Evolutionary conservation across 2,113 vertebrate species (phyloP), one percentile per base, ranked within the genome.

Genomic region (Phrynosoma blainvillii): DNA sequence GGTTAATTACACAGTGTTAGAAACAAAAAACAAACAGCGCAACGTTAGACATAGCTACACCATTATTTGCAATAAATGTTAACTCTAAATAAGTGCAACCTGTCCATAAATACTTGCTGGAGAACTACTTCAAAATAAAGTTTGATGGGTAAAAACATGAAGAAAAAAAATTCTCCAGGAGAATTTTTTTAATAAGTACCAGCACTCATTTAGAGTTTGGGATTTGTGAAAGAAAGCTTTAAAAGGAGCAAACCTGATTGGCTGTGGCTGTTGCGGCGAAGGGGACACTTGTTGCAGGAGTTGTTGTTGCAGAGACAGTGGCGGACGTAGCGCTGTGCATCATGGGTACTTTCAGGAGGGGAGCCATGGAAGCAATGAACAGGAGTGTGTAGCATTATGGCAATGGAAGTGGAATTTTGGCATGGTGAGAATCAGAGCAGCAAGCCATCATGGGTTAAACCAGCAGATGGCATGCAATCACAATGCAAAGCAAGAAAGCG

Each of bases 191-290:
- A 92, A 95, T 92, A 95, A 95, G 95, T 96, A 96, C 97, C 96
- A 97, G 98, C 93, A 98, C 98, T 99, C 98, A 98, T 99, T 99
- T 98, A 98, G 98, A 99, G 98, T 98, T 99, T 93, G 97, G 98
- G 98, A 97, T 97, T 97, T 96, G 98, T 99, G 98, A 99, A 98
- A 99, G 98, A 99, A 98, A 99, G 98, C 98, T 98, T 98, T 99
- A 98, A 99, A 99, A 99, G 98, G 98, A 98, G 98, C 99, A 99
- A 99, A 99, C 99, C 99, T 99, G 99, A 99, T 99, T 99, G 98
- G 98, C 98, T 98, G 98, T 97, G 98, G 98, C 98, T 98, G 98
- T 96, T 98, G 98, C 98, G 98, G 99, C 99, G 98, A 99, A 99
- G 98, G 98, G 98, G 97, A 98, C 98, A 98, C 98, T 99, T 99